phyloP scores from a whole-genome alignment of 2,113 vertebrate species.

The Marcusenius ussheri region DNA sequence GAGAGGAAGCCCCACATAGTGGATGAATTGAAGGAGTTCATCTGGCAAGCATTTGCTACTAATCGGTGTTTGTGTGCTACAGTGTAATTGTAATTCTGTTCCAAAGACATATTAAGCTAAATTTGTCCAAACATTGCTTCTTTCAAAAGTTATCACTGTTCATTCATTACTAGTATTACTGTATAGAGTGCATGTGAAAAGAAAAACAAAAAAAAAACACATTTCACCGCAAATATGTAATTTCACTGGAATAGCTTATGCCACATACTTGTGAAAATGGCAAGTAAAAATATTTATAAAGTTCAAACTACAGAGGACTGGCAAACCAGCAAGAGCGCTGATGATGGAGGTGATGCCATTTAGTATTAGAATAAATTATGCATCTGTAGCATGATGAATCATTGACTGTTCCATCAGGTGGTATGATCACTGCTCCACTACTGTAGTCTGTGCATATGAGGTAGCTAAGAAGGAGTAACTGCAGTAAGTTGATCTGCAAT shows the following conservation, averaged over 20 bases:
- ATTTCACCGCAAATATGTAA: background rate
- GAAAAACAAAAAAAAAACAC: background rate
- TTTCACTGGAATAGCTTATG: background rate
- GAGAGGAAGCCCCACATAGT: too few relatives aligned
- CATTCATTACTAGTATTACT: background rate
- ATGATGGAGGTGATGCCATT: background rate
- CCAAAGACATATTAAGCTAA: background rate
- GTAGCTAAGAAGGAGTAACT: background rate
- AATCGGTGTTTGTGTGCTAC: too few relatives aligned
- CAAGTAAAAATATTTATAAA: background rate
- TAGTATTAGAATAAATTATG: background rate
- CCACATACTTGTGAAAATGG: background rate
- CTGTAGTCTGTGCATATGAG: background rate
- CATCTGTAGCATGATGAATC: background rate
- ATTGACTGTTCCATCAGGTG: background rate
- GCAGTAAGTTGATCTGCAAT: background rate
- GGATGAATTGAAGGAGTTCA: too few relatives aligned
- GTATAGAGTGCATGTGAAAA: background rate
- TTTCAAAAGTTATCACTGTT: background rate
- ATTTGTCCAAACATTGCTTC: background rate
- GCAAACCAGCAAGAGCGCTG: background rate
- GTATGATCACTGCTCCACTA: background rate
- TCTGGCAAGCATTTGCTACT: too few relatives aligned
- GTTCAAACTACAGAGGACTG: background rate
- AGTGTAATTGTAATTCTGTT: background rate